These are phyloP conservation scores for Macrotis lagotis DNA, from an alignment of 2,113 vertebrate genomes.

Conservation along the genomic window DNA sequence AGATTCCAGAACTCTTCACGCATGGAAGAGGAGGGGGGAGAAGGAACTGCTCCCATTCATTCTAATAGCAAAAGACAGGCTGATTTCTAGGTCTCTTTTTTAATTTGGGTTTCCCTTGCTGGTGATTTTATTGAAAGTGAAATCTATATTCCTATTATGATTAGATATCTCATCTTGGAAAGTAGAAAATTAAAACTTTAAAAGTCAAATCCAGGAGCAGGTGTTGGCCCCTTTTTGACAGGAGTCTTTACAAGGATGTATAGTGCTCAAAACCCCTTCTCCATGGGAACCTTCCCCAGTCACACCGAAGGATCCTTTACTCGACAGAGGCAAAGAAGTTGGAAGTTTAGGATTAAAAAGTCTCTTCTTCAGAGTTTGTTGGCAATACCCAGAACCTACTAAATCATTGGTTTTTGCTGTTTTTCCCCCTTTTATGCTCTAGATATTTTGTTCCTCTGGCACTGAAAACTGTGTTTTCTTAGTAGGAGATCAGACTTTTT, in stretches of 20 bases:
- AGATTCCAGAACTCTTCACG: slow-evolving; percentile 50
- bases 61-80: slow-evolving; percentile 66
- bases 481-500: slow-evolving; percentile 14
- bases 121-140: slow-evolving; percentile 73
- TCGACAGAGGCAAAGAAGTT: not conserved
- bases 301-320: not conserved
- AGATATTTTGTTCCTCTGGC: slow-evolving; percentile 1
- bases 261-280: slow-evolving; percentile 24
- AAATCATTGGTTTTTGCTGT: slow-evolving; percentile 17
- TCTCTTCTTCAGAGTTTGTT: not conserved
- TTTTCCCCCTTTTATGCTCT: slow-evolving; percentile 22
- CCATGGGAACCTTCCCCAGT: not conserved
- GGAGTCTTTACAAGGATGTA: slow-evolving; percentile 60
- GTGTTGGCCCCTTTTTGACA: slow-evolving; percentile 61
- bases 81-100: slow-evolving; percentile 71
- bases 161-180: slow-evolving; percentile 52
- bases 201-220: slow-evolving; percentile 60
- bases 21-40: not conserved
- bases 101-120: slow-evolving; percentile 57
- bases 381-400: slow-evolving; percentile 15
- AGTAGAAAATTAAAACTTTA: slow-evolving; percentile 53
- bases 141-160: slow-evolving; percentile 57
- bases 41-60: slow-evolving; percentile 57
- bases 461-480: slow-evolving; percentile 2
- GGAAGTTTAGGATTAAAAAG: not conserved